Percentiles rank a stretch among this genome's conserved stretches.
Evolutionary conservation across 1,140 invertebrate genomes (phyloP).

Genomic region (Vanessa tameamea): DNA sequence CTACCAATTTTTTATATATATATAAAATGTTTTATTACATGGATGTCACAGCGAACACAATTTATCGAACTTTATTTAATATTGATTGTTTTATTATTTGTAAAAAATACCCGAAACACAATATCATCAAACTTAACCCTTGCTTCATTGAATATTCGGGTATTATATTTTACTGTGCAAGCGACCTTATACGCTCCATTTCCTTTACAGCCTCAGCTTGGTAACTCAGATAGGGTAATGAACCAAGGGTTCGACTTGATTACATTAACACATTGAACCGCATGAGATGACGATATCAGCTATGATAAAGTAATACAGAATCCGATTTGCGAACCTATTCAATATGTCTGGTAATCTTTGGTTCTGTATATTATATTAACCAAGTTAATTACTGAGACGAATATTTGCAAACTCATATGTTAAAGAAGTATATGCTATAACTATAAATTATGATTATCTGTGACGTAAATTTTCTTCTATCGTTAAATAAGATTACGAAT

Average conservation of each 20-base stretch:
- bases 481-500: too few relatives aligned
- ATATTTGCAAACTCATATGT: too few relatives aligned
- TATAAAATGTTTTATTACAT: too few relatives aligned
- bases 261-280: slow-evolving; percentile 30
- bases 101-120: neutral
- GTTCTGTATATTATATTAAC: neutral
- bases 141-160: neutral
- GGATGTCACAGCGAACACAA: too few relatives aligned
- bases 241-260: slow-evolving; percentile 26
- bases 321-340: neutral
- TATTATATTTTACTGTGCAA: slow-evolving; percentile 15
- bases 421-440: too few relatives aligned
- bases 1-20: too few relatives aligned
- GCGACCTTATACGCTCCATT: slow-evolving; percentile 26
- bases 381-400: too few relatives aligned
- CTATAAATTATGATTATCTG: too few relatives aligned
- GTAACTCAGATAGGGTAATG: slow-evolving; percentile 29
- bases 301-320: neutral
- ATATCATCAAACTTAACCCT: slow-evolving; percentile 5
- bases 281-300: neutral
- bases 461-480: too few relatives aligned
- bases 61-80: too few relatives aligned
- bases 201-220: slow-evolving; percentile 22
- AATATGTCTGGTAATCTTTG: neutral
- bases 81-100: neutral